phyloP scores from a whole-genome alignment of 2,888 invertebrate species.

The Chelonus formosanus region DNA sequence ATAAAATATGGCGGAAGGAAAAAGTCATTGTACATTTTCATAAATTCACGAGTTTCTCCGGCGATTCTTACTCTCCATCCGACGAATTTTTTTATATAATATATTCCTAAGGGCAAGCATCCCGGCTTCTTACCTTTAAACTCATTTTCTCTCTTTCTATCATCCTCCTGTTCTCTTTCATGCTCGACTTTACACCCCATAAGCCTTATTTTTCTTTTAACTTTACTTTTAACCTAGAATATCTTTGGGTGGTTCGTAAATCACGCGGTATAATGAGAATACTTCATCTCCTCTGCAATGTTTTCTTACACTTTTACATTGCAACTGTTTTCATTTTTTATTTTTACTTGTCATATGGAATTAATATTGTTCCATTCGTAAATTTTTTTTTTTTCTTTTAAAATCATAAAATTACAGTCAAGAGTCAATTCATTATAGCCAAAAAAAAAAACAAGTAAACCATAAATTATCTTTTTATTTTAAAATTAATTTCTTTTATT shows the following conservation, averaged over 20 bases:
- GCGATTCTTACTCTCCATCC: constrained; percentile 30
- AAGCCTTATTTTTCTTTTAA: constrained; percentile 66
- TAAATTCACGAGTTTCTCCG: constrained; percentile 38
- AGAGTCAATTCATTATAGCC: too few relatives aligned
- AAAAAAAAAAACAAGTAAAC: too few relatives aligned
- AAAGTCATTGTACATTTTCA: constrained; percentile 22
- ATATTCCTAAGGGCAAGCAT: constrained; percentile 44
- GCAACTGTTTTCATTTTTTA: constrained; percentile 48
- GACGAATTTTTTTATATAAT: constrained; percentile 48
- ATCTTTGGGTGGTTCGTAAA: constrained; percentile 57
- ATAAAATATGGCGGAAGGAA: constrained; percentile 8
- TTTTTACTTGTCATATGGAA: constrained; percentile 37
- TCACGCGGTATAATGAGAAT: constrained; percentile 64
- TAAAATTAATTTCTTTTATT: too few relatives aligned
- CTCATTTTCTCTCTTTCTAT: constrained; percentile 13
- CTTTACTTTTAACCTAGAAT: constrained; percentile 62
- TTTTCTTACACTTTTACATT: constrained; percentile 52
- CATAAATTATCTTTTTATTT: too few relatives aligned
- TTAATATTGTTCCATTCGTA: too few relatives aligned
- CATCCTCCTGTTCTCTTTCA: constrained; percentile 15
- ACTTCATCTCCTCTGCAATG: constrained; percentile 59
- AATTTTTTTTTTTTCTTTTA: too few relatives aligned
- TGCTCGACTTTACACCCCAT: constrained; percentile 61
- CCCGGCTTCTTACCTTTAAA: constrained; percentile 29
- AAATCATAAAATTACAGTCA: too few relatives aligned